Evolutionary conservation across 2,113 vertebrate species (phyloP), one percentile per base, ranked within the genome.

Genomic region (Xiphophorus couchianus): DNA sequence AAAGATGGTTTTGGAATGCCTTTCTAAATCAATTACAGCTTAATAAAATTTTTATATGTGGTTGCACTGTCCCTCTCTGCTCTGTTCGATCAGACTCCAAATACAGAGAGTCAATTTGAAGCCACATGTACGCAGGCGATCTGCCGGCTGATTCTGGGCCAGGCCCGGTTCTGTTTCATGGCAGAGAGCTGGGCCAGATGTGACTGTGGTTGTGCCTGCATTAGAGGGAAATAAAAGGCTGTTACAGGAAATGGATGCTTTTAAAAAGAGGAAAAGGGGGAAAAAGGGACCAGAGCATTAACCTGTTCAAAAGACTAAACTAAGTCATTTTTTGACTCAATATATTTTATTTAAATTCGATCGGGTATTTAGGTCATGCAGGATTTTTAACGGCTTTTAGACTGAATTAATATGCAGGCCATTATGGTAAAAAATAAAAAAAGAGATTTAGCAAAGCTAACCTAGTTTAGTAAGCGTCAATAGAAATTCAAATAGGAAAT

Each of bases 111-210:
- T 91, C 84, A 74, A 76, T 74, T 71, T 35, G 75, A 86, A 88
- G 82, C 84, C 71, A 76, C 85, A 82, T 84, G 83, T 79, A 86
- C 35, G 82, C 37, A 75, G 85, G 78, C 85, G 83, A 83, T 93
- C 91, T 89, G 81, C 90, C 66, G 71, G 74, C 79, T 89, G 90
- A 90, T 87, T 89, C 88, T 74, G 76, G 74, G 91, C 94, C 93
- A 95, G 88, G 75, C 87, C 86, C 81, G 88, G 89, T 74, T 80
- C 81, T 71, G 78, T 83, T 28, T 89, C 84, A 95, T 51, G 86
- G 88, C 92, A 91, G 91, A 91, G 84, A 91, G 89, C 62, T 86
- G 85, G 91, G 82, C 93, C 95, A 97, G 94, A 96, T 96, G 94
- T 94, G 90, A 93, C 92, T 94, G 92, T 90, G 93, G 90, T 91